Percentiles rank a stretch among this genome's conserved stretches.
Conservation (phyloP, 1,140 invertebrate species). For the Drosophila ercepeae region DNA sequence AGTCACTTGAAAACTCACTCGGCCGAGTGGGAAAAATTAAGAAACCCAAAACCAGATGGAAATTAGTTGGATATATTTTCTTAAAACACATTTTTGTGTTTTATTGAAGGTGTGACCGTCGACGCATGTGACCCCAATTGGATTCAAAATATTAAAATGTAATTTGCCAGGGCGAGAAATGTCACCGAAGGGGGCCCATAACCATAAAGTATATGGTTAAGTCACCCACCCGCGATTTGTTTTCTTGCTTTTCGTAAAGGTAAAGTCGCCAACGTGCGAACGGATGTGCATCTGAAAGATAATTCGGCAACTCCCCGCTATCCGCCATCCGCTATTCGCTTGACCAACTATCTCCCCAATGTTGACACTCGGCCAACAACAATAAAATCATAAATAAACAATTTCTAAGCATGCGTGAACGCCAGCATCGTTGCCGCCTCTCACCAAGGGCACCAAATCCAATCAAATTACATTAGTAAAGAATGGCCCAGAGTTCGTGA, state of each 20-base stretch:
- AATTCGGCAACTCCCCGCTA: constrained; percentile 29
- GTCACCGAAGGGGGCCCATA: constrained; percentile 52
- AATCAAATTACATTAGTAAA: constrained; percentile 28
- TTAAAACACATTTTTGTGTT: neutral
- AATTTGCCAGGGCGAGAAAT: constrained; percentile 59
- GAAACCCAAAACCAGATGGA: constrained; percentile 48
- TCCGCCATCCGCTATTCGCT: constrained; percentile 21
- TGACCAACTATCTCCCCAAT: constrained; percentile 30
- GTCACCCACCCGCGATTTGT: constrained; percentile 25
- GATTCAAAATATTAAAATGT: constrained; percentile 60
- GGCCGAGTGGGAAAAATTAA: constrained; percentile 35
- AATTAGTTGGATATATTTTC: constrained; percentile 35
- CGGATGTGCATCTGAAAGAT: constrained; percentile 72
- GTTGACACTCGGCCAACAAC: constrained; percentile 63
- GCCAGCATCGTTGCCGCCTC: constrained; percentile 27
- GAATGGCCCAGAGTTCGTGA: constrained; percentile 25
- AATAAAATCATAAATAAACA: constrained; percentile 63
- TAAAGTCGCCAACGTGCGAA: constrained; percentile 63
- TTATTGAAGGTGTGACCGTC: constrained; percentile 62
- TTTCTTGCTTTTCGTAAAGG: neutral
- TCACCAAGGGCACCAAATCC: constrained; percentile 37
- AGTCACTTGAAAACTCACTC: constrained; percentile 46
- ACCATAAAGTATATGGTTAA: constrained; percentile 20
- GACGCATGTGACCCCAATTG: constrained; percentile 79
- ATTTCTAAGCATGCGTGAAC: constrained; percentile 72